Conservation (phyloP, 1,140 invertebrate genomes). For the Proctacanthus coquilletti region DNA sequence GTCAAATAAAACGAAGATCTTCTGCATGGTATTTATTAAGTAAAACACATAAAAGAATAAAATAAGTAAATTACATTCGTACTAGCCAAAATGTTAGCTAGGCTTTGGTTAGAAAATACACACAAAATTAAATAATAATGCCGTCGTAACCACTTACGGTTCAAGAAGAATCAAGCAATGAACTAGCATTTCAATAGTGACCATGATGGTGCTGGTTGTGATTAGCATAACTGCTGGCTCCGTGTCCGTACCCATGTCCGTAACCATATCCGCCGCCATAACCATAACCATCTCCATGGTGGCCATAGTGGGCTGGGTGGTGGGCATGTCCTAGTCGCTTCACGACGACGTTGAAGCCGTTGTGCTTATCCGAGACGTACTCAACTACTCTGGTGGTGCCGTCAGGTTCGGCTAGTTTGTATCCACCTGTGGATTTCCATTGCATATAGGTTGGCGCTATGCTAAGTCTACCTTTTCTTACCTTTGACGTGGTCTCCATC, state of each 20-base stretch:
- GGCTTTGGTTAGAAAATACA: too few species aligned
- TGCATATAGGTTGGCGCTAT: background rate
- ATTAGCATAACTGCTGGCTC: constrained; percentile 24
- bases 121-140: too few species aligned
- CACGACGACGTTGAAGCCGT: constrained; percentile 37
- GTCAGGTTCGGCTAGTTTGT: constrained; percentile 39
- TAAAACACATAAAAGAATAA: too few species aligned
- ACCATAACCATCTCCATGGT: constrained; percentile 16
- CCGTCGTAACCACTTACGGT: too few species aligned
- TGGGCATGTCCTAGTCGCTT: constrained; percentile 35
- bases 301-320: constrained; percentile 26
- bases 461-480: constrained; percentile 11
- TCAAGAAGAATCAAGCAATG: too few species aligned
- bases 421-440: constrained; percentile 31
- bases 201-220: constrained; percentile 20
- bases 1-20: too few species aligned
- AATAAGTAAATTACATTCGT: too few species aligned
- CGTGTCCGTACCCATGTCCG: constrained; percentile 10
- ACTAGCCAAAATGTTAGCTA: too few species aligned
- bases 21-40: too few species aligned
- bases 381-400: constrained; percentile 39
- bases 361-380: constrained; percentile 33
- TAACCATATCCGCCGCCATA: background rate
- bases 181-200: too few species aligned
- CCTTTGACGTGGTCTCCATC: constrained; percentile 31